Evolutionary conservation across 2,797 vertebrate genomes (phyloP).

Genomic region (Manis crassicaudata): DNA sequence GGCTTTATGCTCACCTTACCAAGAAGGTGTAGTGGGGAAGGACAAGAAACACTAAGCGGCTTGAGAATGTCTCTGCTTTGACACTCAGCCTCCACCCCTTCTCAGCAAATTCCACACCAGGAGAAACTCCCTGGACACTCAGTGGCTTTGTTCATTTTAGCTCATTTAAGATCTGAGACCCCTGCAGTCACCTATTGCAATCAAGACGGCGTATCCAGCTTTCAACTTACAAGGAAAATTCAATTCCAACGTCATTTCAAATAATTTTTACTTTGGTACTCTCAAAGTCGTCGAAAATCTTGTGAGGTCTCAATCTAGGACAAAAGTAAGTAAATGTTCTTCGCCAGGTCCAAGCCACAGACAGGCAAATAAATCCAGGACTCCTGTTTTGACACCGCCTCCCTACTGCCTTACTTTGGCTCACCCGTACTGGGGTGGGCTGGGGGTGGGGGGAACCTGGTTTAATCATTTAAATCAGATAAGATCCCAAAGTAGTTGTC

Average conservation of each 20-base stretch:
- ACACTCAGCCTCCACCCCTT: not conserved
- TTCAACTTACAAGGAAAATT: not conserved
- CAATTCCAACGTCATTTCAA: not conserved
- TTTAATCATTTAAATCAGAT: slow-evolving; percentile 28
- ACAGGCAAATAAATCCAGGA: not conserved
- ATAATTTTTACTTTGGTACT: slow-evolving; percentile 1
- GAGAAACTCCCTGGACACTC: not conserved
- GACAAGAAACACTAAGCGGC: not conserved
- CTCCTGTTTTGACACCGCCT: not conserved
- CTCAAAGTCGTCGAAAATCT: not conserved
- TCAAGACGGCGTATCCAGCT: not conserved
- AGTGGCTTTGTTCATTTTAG: not conserved
- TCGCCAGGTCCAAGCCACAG: not conserved
- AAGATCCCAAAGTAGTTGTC: slow-evolving; percentile 4
- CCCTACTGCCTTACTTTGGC: not conserved
- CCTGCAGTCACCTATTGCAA: not conserved
- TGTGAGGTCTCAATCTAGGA: slow-evolving; percentile 29
- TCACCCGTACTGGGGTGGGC: not conserved
- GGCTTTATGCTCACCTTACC: not conserved
- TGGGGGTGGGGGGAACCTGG: not conserved
- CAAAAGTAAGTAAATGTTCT: not conserved
- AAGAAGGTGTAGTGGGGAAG: not conserved
- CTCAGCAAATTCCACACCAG: not conserved
- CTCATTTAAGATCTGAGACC: not conserved
- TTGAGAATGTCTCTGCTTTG: slow-evolving; percentile 56